Conservation (phyloP, 2,888 invertebrate genomes). For the Scrobipalpa atriplicella region DNA sequence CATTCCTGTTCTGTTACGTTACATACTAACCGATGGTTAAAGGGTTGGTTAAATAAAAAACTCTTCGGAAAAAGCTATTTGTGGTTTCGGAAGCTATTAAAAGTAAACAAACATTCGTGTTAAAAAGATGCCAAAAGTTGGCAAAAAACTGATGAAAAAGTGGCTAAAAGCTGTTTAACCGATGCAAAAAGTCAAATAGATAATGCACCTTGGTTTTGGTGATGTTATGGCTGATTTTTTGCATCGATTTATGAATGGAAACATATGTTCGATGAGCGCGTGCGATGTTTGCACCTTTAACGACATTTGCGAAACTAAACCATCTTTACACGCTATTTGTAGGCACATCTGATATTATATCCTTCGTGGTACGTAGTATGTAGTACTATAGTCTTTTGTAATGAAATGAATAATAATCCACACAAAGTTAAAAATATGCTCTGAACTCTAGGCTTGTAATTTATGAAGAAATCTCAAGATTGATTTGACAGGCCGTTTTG, state of each 20-base stretch:
- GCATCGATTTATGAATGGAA: slow-evolving; percentile 47
- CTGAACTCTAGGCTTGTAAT: no score
- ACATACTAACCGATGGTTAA: slow-evolving; percentile 33
- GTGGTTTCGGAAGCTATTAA: slow-evolving; percentile 45
- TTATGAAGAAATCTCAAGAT: no score
- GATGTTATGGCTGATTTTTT: slow-evolving; percentile 44
- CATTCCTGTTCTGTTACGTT: neutral
- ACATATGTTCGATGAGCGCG: slow-evolving; percentile 62
- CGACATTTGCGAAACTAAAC: slow-evolving; percentile 58
- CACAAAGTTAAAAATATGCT: no score
- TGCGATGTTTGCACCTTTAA: slow-evolving; percentile 69
- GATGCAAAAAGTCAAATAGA: slow-evolving; percentile 40
- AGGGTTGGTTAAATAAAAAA: slow-evolving; percentile 35
- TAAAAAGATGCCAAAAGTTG: slow-evolving; percentile 35
- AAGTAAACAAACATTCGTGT: slow-evolving; percentile 38
- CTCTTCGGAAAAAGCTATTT: slow-evolving; percentile 18
- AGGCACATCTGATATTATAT: neutral
- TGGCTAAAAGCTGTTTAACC: slow-evolving; percentile 46
- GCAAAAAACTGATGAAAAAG: slow-evolving; percentile 40
- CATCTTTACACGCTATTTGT: slow-evolving; percentile 24
- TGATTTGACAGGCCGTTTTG: no score
- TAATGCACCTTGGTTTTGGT: slow-evolving; percentile 58
- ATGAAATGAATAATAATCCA: no score
- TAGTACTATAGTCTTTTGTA: no score
- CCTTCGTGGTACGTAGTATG: neutral